Evolutionary conservation across 2,888 invertebrate genomes (phyloP), one percentile per base, ranked within the genome.

Genomic region (Drosophila picticornis): DNA sequence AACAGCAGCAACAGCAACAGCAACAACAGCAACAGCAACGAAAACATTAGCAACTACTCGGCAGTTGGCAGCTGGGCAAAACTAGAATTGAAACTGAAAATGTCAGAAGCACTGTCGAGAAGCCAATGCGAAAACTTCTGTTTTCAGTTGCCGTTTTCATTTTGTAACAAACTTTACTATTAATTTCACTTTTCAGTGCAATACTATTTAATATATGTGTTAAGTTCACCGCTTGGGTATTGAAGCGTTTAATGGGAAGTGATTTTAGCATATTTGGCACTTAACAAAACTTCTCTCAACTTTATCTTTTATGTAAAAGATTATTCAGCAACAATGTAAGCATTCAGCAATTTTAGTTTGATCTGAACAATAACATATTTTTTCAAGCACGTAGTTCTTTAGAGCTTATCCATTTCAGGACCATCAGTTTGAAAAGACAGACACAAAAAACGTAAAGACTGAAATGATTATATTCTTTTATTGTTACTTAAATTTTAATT

Each of bases 1-100:
- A 29, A 4, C 31, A 38, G 10, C 16, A 27, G 13, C 32, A 60
- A 27, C 16, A 31, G 9, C 32, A n/a, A 25, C 11, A 31, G 9
- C 27, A 29, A 9, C 0, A 29, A 7, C 31, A 43, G 19, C 25
- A 52, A 32, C n/a, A 51, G 31, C 22, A 27, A 46, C 11, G 29
- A 29, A 16, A 46, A 22, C 29, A 32, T 48, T 27, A 7, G 6
- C 16, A 52, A 22, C 22, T 19, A 55, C 19, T 19, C 16, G 34
- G 32, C 43, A 40, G 34, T 58, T 52, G 29, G 38, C 58, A 73
- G 36, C 67, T 60, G 43, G 29, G 36, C 16, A 50, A 69, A 55
- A 55, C 68, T 52, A 63, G n/a, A 63, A 64, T 27, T 51, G 31
- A 43, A 75, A 56, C 56, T 56, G 38, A 67, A 68, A 61, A 61